Evolutionary conservation across 2,888 invertebrate genomes (phyloP), one percentile per base, ranked within the genome.

Genomic region (Nymphalis polychloros): DNA sequence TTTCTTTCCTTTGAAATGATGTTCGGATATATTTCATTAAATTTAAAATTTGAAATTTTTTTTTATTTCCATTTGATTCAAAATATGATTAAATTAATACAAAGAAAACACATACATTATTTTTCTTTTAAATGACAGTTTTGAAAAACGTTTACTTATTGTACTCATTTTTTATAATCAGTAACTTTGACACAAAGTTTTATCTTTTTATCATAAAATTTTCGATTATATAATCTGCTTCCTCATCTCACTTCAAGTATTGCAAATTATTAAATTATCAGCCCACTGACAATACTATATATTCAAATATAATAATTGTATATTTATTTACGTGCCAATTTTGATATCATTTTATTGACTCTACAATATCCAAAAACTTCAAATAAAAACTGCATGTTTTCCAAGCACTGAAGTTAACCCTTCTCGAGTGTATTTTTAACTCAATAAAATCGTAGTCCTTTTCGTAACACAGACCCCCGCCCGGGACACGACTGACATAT

Each of bases 381-480:
- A 13, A 13, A 0, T 41, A 41, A 41, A 13, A 41, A 41, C 41
- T 41, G 41, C 41, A 41, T 41, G 41, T 41, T 41, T 1, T 13
- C 35, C 10, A 41, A 41, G 13, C 41, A 41, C 41, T 41, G 41
- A 41, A 52, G 20, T 52, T 20, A 16, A 52, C 23, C 52, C 53
- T 27, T 31, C 27, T 16, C 53, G 53, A 27, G n/a, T 17, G 53
- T n/a, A 31, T 53, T 31, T 17, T 20, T 52, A 55, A 55, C 53
- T 50, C 50, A 31, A 55, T 55, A 55, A 27, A 55, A 55, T 55
- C 53, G 53, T 55, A 55, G 53, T 55, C 53, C 53, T 31, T 31
- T 41, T 13, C 13, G 31, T 27, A 13, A 31, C 55, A 13, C 41
- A 23, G 46, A 60, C 50, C 50, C 13, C 10, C 16, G 41, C 41